A percentile compares a stretch with the other conserved stretches of the same genome.
These are phyloP conservation scores for Nymphalis io DNA, from an alignment of 1,140 invertebrate species.

Conservation along the genomic window DNA sequence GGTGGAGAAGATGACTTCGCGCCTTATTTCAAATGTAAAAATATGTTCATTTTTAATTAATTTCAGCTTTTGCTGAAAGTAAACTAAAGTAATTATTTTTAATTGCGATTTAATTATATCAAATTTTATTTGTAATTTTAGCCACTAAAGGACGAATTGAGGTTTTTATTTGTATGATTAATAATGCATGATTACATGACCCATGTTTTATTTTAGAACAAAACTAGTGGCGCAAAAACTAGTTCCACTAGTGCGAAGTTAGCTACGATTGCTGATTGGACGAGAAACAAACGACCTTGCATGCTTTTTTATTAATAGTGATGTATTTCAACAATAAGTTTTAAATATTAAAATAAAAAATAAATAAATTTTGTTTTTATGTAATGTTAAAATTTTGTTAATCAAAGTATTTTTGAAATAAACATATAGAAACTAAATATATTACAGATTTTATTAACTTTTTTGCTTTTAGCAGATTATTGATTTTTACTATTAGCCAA, in stretches of 20 bases:
- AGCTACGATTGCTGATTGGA: constrained; percentile 51
- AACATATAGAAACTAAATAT: no score
- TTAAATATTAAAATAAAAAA: neutral
- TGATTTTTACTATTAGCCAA: no score
- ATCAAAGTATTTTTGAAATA: no score
- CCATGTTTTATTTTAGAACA: constrained; percentile 29
- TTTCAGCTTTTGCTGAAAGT: neutral
- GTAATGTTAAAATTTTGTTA: neutral
- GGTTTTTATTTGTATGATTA: constrained; percentile 8
- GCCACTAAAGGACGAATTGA: neutral
- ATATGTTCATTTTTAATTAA: neutral
- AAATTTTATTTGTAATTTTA: no score
- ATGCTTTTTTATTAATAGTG: constrained; percentile 57
- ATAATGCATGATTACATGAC: constrained; percentile 22
- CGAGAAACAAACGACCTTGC: constrained; percentile 55
- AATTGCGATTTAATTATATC: no score
- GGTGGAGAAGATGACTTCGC: constrained; percentile 25
- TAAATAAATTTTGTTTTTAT: no score
- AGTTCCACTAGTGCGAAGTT: constrained; percentile 45
- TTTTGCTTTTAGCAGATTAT: no score
- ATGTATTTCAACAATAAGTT: constrained; percentile 32
- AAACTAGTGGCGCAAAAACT: constrained; percentile 46
- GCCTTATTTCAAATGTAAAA: constrained; percentile 21
- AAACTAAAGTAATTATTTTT: no score
- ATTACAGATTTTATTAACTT: no score